Conservation (phyloP, 2,113 vertebrate species). For the Marmota flaviventris region DNA sequence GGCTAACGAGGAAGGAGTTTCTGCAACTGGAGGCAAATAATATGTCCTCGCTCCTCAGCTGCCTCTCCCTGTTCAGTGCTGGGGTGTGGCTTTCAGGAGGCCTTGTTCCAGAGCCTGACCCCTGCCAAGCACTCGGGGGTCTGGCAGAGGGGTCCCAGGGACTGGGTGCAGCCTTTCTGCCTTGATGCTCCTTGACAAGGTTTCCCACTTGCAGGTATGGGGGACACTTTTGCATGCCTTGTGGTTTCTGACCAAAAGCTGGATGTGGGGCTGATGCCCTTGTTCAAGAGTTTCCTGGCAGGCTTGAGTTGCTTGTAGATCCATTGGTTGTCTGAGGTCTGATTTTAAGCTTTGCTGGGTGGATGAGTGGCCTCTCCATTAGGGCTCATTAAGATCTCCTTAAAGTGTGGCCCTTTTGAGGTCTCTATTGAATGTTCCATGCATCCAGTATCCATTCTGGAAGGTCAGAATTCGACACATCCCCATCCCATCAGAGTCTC, state of each 20-base stretch:
- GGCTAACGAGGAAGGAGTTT: not conserved
- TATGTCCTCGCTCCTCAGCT: rapidly evolving
- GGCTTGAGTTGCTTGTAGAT: not conserved
- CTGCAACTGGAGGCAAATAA: not conserved
- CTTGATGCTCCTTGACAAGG: not conserved
- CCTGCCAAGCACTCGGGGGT: not conserved
- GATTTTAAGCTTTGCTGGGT: not conserved
- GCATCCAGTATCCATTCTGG: too few species aligned
- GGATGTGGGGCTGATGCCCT: not conserved
- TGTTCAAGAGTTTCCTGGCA: not conserved
- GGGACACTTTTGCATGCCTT: rapidly evolving
- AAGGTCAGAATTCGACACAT: not conserved
- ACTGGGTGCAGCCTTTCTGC: too few species aligned
- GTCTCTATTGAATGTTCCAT: not conserved
- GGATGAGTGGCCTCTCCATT: not conserved
- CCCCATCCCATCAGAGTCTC: not conserved
- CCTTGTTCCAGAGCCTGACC: not conserved
- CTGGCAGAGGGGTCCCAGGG: not conserved
- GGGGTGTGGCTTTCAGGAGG: not conserved
- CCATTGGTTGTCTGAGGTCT: too few species aligned
- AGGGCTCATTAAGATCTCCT: not conserved
- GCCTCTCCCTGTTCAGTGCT: not conserved
- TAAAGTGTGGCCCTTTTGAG: not conserved
- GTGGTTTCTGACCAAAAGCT: not conserved
- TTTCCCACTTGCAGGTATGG: not conserved